A percentile compares a stretch with the other conserved stretches of the same genome.
These are phyloP conservation scores for Peromyscus leucopus DNA, from an alignment of 2,113 vertebrate genomes.

Conservation along the genomic window DNA sequence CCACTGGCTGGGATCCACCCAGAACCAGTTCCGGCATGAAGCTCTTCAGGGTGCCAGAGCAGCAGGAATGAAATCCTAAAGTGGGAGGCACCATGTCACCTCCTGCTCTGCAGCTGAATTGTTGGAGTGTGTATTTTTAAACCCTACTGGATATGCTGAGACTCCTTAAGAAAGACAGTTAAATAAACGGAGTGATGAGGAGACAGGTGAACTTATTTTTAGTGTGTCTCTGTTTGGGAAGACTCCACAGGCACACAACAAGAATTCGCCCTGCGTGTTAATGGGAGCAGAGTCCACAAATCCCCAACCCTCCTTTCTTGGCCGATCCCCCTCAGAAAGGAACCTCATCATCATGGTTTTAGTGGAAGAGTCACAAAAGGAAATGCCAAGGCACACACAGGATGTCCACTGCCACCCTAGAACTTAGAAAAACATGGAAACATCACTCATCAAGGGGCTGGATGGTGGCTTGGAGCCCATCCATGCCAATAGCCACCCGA, in stretches of 20 bases:
- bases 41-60: neutral
- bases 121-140: slow-evolving; percentile 76
- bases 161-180: slow-evolving; percentile 71
- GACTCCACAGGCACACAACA: slow-evolving; percentile 34
- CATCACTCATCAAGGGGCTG: neutral
- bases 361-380: neutral
- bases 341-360: neutral
- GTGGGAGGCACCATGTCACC: slow-evolving; percentile 50
- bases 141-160: slow-evolving; percentile 57
- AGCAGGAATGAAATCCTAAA: neutral
- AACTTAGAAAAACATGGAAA: neutral
- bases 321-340: neutral
- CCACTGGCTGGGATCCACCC: neutral
- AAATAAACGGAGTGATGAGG: slow-evolving; percentile 72
- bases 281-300: neutral
- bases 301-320: neutral
- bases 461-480: neutral
- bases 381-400: neutral
- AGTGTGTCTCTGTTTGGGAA: slow-evolving; percentile 53
- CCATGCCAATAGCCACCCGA: neutral
- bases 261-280: slow-evolving; percentile 39
- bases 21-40: neutral
- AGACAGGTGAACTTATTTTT: slow-evolving; percentile 77
- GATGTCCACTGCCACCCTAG: neutral
- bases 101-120: slow-evolving; percentile 60